Conservation (phyloP, 2,797 vertebrate species). For the Danio aesculapii region DNA sequence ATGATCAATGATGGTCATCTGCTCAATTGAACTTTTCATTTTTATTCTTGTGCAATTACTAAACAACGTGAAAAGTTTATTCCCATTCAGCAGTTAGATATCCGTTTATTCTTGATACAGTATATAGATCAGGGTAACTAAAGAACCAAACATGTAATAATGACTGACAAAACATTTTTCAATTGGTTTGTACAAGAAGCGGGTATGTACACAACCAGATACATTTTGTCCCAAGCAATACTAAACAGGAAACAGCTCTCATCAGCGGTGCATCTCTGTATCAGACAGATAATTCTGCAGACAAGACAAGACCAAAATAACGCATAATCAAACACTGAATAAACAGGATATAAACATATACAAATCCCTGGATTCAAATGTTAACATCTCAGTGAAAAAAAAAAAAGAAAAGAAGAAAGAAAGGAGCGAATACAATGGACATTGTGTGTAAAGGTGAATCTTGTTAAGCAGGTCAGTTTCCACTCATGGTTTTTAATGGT, state of each 20-base stretch:
- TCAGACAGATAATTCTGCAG: not conserved
- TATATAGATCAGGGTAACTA: too few relatives aligned
- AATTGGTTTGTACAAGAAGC: too few relatives aligned
- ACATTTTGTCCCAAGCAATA: not conserved
- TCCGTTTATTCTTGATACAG: too few relatives aligned
- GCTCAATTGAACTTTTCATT: too few relatives aligned
- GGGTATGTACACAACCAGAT: not conserved
- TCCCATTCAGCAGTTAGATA: too few relatives aligned
- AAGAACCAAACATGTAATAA: too few relatives aligned
- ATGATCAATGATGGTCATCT: too few relatives aligned
- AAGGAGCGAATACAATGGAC: conserved; percentile 30
- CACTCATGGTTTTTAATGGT: not conserved
- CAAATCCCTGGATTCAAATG: not conserved
- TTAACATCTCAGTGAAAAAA: not conserved
- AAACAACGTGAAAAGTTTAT: too few relatives aligned
- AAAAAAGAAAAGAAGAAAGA: not conserved
- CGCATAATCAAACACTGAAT: conserved; percentile 14
- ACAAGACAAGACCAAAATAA: conserved; percentile 9
- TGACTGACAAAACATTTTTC: too few relatives aligned
- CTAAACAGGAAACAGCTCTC: not conserved
- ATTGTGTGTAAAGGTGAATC: conserved; percentile 43
- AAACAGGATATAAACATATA: conserved; percentile 13
- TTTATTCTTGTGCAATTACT: too few relatives aligned
- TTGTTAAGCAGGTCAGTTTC: conserved; percentile 22
- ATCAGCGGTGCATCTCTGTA: not conserved